Conservation (phyloP, 2,797 vertebrate species). For the Champsocephalus gunnari region DNA sequence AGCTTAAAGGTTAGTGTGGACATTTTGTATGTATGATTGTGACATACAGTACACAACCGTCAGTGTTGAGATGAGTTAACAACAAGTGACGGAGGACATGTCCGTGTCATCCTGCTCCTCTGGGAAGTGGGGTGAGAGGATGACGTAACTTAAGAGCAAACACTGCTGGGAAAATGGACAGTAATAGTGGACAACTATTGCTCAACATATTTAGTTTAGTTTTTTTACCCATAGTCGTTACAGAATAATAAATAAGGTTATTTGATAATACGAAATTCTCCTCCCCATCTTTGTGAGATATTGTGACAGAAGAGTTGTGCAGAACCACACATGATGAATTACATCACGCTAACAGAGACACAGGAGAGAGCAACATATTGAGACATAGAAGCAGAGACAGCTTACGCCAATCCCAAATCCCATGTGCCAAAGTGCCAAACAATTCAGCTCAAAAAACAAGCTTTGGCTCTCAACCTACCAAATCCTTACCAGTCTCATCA, state of each 20-base stretch:
- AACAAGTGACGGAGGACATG: constrained; percentile 11
- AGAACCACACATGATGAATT: constrained; percentile 4
- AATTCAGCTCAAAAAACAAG: constrained; percentile 41
- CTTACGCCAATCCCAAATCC: constrained; percentile 9
- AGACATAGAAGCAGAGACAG: neutral
- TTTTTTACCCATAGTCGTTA: neutral
- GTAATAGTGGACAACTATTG: constrained; percentile 11
- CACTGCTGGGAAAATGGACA: constrained; percentile 17
- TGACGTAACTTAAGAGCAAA: constrained; percentile 27
- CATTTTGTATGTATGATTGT: constrained; percentile 8
- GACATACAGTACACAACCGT: constrained; percentile 14
- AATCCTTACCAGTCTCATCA: constrained; percentile 44
- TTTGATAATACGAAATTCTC: neutral
- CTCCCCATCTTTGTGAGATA: neutral
- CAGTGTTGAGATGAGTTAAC: constrained; percentile 6
- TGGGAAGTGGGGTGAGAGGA: neutral
- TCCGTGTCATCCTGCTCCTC: constrained; percentile 11
- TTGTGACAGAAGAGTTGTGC: neutral
- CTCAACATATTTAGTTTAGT: neutral
- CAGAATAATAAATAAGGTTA: neutral
- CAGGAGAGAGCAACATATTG: constrained; percentile 3
- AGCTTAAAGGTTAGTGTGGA: neutral
- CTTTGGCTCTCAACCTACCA: constrained; percentile 51
- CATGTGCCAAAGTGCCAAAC: constrained; percentile 36
- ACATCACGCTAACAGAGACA: constrained; percentile 1